Base-by-base conservation (phyloP, 2,797 vertebrate species). In the Chaunax sp. region DNA sequence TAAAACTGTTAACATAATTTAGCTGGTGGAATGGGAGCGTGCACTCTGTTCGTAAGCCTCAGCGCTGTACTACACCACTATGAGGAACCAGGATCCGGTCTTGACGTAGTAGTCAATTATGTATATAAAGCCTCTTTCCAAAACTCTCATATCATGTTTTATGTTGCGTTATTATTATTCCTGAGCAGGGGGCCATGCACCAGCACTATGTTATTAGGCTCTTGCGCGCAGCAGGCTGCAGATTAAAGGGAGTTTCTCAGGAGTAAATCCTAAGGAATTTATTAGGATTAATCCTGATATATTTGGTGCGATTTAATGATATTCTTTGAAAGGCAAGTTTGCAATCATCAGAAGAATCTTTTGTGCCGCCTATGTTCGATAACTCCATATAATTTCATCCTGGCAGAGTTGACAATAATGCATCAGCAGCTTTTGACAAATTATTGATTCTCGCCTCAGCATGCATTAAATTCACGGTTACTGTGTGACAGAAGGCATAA, bases 401-500 rank as follows among this genome's bases (percentile, higher is more conserved):
- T 19, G 43, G 64, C 75, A 61, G 56, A 63, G 68, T 45, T 77
- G 77, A 85, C 74, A 87, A 75, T 78, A 80, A 80, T 72, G 71
- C 75, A 82, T 82, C 84, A 86, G 73, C 73, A 68, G 80, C 81
- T 83, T 86, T 82, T 78, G 82, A 82, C 78, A 82, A 89, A 83
- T 84, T 76, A 88, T 84, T 75, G 82, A 87, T 87, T 82, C 26
- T 64, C 6, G n/a, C 71, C 78, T 86, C 77, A 26, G 52, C 72
- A 80, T 72, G 75, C 74, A 81, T 86, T 87, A 68, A 86, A 84
- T 85, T 75, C 67, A 80, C 22, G 12, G 71, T 82, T 89, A 81
- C 69, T 75, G 69, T 85, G 71, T 78, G 83, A 89, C 86, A 82
- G 82, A 86, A 45, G 60, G 62, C 69, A 81, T 86, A 76, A 83